phyloP scores from a whole-genome alignment of 1,140 invertebrate genomes.

The Cherax quadricarinatus region DNA sequence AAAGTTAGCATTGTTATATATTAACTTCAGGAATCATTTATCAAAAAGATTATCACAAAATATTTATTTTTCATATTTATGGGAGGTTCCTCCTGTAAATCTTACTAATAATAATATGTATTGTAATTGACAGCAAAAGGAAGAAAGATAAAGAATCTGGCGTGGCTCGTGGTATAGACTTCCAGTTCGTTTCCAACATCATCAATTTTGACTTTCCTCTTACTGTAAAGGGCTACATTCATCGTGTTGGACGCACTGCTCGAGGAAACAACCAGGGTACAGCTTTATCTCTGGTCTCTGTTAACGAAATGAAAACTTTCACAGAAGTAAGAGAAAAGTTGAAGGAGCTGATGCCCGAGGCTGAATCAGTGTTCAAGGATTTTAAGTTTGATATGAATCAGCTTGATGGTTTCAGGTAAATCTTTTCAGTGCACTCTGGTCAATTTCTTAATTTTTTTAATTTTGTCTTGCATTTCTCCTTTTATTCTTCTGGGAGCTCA shows the following conservation, averaged over 20 bases:
- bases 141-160: constrained; percentile 95
- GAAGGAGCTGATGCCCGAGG: constrained; percentile 79
- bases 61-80: no score
- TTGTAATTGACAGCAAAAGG: constrained; percentile 79
- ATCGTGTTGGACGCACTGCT: constrained; percentile 95
- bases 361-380: constrained; percentile 72
- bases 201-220: constrained; percentile 98
- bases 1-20: no score
- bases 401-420: constrained; percentile 70
- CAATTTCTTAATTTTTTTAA: no score
- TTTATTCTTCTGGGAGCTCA: no score
- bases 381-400: constrained; percentile 67
- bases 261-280: constrained; percentile 95
- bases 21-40: no score
- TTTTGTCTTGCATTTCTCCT: no score
- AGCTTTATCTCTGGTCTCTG: constrained; percentile 94
- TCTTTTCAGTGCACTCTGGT: neutral
- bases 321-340: constrained; percentile 87
- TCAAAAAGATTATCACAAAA: no score
- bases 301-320: constrained; percentile 87
- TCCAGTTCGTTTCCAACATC: constrained; percentile 97
- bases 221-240: constrained; percentile 92
- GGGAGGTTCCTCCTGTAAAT: neutral
- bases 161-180: constrained; percentile 97
- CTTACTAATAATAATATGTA: neutral